These are phyloP conservation scores for Chelonoidis abingdonii DNA, from an alignment of 2,113 vertebrate species.

Conservation along the genomic window DNA sequence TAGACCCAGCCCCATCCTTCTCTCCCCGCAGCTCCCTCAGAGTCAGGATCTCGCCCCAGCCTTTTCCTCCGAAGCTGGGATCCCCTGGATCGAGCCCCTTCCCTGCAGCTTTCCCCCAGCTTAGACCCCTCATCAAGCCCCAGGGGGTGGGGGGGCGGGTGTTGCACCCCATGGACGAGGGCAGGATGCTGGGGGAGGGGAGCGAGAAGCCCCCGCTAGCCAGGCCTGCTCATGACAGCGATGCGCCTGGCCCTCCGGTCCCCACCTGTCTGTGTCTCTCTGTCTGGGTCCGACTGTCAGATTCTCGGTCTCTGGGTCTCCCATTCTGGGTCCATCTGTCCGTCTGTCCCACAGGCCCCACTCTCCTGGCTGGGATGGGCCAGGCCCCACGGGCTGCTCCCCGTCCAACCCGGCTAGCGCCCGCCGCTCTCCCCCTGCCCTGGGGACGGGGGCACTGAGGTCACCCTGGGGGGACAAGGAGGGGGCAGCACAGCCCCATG, in stretches of 20 bases:
- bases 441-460: no score
- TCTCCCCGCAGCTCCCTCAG: background rate
- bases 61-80: background rate
- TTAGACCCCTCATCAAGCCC: no score
- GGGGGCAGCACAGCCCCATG: no score
- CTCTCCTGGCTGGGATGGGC: background rate
- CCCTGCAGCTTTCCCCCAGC: constrained; percentile 2
- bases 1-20: background rate
- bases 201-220: no score
- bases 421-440: background rate
- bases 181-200: no score
- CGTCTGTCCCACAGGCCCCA: background rate
- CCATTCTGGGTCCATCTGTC: no score
- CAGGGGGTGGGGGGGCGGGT: fast-evolving
- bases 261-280: background rate
- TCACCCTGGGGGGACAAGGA: no score
- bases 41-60: background rate
- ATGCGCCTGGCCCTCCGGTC: background rate
- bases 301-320: no score
- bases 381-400: background rate
- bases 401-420: fast-evolving
- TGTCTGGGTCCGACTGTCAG: background rate
- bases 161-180: no score
- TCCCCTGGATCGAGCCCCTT: constrained; percentile 41
- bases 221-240: background rate